phyloP scores from a whole-genome alignment of 2,113 vertebrate genomes.

The Synchiropus splendidus region DNA sequence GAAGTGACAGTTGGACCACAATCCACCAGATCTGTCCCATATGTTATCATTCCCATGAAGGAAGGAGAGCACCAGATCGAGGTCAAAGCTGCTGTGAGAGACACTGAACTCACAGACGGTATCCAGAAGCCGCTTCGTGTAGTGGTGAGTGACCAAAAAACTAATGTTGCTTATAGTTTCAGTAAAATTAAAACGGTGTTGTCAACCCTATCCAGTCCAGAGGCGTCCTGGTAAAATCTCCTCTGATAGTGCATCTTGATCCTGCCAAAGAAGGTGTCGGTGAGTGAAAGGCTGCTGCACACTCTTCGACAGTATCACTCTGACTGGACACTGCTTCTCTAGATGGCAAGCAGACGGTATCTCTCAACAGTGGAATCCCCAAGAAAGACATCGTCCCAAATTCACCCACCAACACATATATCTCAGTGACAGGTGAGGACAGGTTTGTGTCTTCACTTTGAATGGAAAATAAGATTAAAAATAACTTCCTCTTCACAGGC shows the following conservation, averaged over 20 bases:
- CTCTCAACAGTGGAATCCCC: conserved; percentile 33
- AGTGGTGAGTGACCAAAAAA: too few species aligned
- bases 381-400: conserved; percentile 28
- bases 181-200: neutral
- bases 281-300: conserved; percentile 37
- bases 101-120: conserved; percentile 52
- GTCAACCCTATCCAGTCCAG: conserved; percentile 60
- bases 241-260: conserved; percentile 42
- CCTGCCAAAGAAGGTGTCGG: conserved; percentile 55
- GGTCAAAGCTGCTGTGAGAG: conserved; percentile 70
- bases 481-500: conserved; percentile 4
- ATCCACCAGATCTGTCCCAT: conserved; percentile 62
- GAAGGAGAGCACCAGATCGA: conserved; percentile 61
- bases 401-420: conserved; percentile 40
- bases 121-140: conserved; percentile 74
- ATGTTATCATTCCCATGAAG: conserved; percentile 73
- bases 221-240: conserved; percentile 62
- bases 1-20: conserved; percentile 19
- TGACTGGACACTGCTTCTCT: neutral
- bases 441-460: too few species aligned
- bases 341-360: conserved; percentile 40
- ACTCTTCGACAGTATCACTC: neutral
- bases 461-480: too few species aligned
- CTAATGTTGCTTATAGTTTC: too few species aligned
- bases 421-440: conserved; percentile 60